A percentile compares a stretch with the other conserved stretches of the same genome.
These are phyloP conservation scores for Neocrepidodera transversa DNA, from an alignment of 2,888 invertebrate species.

Conservation along the genomic window DNA sequence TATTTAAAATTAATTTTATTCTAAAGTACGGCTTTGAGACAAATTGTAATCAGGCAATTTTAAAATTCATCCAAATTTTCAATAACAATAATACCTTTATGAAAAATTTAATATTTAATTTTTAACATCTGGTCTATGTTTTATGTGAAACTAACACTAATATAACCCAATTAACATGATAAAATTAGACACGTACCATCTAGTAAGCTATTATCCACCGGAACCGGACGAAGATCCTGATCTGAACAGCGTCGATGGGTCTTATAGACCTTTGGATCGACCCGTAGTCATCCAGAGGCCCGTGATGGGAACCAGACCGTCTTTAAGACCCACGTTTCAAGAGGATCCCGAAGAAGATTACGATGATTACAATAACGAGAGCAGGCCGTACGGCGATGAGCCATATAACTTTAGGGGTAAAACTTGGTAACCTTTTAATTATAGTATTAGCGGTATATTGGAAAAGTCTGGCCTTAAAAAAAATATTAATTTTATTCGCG, in stretches of 20 bases:
- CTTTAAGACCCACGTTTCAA: slow-evolving; percentile 17
- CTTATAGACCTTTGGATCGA: slow-evolving; percentile 49
- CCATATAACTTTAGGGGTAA: slow-evolving; percentile 50
- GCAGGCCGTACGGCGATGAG: slow-evolving; percentile 32
- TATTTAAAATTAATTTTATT: too few species aligned
- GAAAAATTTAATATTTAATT: too few species aligned
- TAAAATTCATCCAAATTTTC: too few species aligned
- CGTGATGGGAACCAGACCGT: slow-evolving; percentile 21
- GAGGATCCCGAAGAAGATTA: slow-evolving; percentile 28
- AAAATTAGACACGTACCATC: slow-evolving; percentile 57
- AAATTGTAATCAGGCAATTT: too few species aligned
- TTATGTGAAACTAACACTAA: slow-evolving; percentile 39
- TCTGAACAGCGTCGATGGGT: slow-evolving; percentile 56
- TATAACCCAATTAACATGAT: slow-evolving; percentile 43
- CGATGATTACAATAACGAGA: slow-evolving; percentile 41
- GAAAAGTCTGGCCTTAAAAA: too few species aligned
- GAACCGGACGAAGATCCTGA: slow-evolving; percentile 53
- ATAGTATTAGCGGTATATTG: slow-evolving; percentile 10
- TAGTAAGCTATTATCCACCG: slow-evolving; percentile 59
- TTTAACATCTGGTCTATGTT: neutral
- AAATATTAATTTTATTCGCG: too few species aligned
- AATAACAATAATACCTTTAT: too few species aligned
- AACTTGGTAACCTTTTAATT: slow-evolving; percentile 27
- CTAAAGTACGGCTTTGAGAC: too few species aligned
- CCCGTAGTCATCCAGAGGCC: slow-evolving; percentile 24